Conservation (phyloP, 2,113 vertebrate genomes). For the Xenopus borealis region DNA sequence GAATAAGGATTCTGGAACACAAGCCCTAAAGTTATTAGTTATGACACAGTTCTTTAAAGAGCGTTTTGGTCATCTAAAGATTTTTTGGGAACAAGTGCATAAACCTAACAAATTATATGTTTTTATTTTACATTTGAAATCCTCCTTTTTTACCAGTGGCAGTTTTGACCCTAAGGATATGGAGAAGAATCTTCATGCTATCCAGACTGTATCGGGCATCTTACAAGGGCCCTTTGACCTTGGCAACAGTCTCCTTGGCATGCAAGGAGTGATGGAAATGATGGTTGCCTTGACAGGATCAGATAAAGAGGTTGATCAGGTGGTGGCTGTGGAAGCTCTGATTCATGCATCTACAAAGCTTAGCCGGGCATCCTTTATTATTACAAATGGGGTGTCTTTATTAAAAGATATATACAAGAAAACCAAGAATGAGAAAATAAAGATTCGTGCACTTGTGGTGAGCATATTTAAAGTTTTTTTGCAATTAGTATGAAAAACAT, state of each 20-base stretch:
- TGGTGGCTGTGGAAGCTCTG: slow-evolving; percentile 92
- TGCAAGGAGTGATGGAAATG: slow-evolving; percentile 95
- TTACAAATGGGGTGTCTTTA: slow-evolving; percentile 84
- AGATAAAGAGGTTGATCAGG: slow-evolving; percentile 88
- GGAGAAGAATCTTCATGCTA: slow-evolving; percentile 92
- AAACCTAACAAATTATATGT: too few relatives aligned
- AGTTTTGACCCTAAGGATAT: slow-evolving; percentile 93
- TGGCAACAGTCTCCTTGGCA: slow-evolving; percentile 82
- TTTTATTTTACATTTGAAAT: not conserved
- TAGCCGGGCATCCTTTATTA: slow-evolving; percentile 91
- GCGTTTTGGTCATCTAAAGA: too few relatives aligned
- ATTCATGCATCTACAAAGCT: slow-evolving; percentile 92
- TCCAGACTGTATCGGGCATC: slow-evolving; percentile 88
- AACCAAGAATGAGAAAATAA: slow-evolving; percentile 95
- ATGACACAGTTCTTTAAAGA: too few relatives aligned
- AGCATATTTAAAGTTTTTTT: slow-evolving; percentile 48
- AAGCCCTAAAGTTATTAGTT: too few relatives aligned
- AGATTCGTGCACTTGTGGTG: slow-evolving; percentile 93
- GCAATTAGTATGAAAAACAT: too few relatives aligned
- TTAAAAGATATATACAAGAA: slow-evolving; percentile 97
- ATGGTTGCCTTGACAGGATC: slow-evolving; percentile 94
- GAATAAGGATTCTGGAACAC: too few relatives aligned
- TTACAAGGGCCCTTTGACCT: slow-evolving; percentile 93
- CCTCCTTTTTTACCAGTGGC: slow-evolving; percentile 63
- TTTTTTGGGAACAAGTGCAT: too few relatives aligned